Conservation (phyloP, 2,888 invertebrate species). For the Oxystoma pomonae region DNA sequence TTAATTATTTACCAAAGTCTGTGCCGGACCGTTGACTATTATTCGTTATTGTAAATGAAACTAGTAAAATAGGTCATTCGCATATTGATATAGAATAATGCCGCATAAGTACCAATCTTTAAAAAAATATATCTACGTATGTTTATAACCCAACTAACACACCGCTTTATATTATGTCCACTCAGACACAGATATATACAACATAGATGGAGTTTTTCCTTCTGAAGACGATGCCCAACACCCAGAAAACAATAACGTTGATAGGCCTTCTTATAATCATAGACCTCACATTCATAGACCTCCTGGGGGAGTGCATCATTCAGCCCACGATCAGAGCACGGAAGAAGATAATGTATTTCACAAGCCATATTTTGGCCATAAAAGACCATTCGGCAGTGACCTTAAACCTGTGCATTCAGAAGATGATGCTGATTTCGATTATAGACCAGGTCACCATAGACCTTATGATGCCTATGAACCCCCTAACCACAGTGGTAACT, state of each 20-base stretch:
- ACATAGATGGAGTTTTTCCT: conserved; percentile 47
- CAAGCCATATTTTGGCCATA: not conserved
- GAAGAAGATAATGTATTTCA: not conserved
- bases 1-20: too few relatives aligned
- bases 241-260: conserved; percentile 43
- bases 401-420: conserved; percentile 14
- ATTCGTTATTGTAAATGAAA: too few relatives aligned
- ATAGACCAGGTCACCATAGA: conserved; percentile 15
- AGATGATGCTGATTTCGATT: conserved; percentile 26
- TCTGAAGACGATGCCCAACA: conserved; percentile 37
- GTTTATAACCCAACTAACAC: too few relatives aligned
- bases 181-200: conserved; percentile 41
- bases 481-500: conserved; percentile 35
- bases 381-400: conserved; percentile 17
- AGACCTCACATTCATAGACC: conserved; percentile 1
- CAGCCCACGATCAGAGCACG: not conserved
- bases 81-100: too few relatives aligned
- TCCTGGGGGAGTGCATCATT: not conserved
- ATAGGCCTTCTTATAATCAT: conserved; percentile 35
- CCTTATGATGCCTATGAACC: conserved; percentile 22
- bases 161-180: not conserved
- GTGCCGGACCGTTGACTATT: too few relatives aligned
- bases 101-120: too few relatives aligned
- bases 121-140: too few relatives aligned
- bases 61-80: too few relatives aligned